Evolutionary conservation across 2,113 vertebrate species (phyloP), one percentile per base, ranked within the genome.

Genomic region (Otocyon megalotis): DNA sequence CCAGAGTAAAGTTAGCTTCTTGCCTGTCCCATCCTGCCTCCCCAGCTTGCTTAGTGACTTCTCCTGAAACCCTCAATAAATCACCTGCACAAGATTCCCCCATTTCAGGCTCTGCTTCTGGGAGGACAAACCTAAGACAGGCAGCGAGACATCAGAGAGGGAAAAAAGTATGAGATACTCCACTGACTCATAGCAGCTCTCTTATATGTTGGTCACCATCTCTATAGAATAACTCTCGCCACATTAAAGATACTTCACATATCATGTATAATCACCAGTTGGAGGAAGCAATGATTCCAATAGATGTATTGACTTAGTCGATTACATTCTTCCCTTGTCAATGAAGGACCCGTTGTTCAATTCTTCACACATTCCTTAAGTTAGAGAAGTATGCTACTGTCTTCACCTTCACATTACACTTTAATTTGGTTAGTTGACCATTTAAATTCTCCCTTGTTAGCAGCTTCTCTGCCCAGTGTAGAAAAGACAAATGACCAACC

Each of bases 391-490:
- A 3, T 22, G 15, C 28, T n/a, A 22, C 16, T 32, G 8, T 20
- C 48, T 54, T 56, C 12, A 71, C 67, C 87, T 79, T 50, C n/a
- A 43, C 19, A 72, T 54, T 37, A 43, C 22, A 22, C 72, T 91
- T 24, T 91, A 58, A 77, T 56, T 83, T 95, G 87, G 81, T 92
- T 97, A 89, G 11, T 16, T 90, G 63, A 65, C 67, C 88, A 76
- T 82, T 94, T 93, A 82, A 96, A 85, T 96, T 58, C 58, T 88
- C 58, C 35, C 77, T 71, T 86, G 37, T 92, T 95, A 85, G 65
- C 15, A 65, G 48, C 48, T 58, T 53, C 35, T 30, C 37, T 90
- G 28, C 43, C 77, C 96, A 81, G 24, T 62, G 13, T 43, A 80
- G 26, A n/a, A 96, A 96, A 95, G 58, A 93, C 58, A 87, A 83